These are phyloP conservation scores for Apaloderma vittatum DNA, from an alignment of 2,113 vertebrate genomes.

Conservation along the genomic window DNA sequence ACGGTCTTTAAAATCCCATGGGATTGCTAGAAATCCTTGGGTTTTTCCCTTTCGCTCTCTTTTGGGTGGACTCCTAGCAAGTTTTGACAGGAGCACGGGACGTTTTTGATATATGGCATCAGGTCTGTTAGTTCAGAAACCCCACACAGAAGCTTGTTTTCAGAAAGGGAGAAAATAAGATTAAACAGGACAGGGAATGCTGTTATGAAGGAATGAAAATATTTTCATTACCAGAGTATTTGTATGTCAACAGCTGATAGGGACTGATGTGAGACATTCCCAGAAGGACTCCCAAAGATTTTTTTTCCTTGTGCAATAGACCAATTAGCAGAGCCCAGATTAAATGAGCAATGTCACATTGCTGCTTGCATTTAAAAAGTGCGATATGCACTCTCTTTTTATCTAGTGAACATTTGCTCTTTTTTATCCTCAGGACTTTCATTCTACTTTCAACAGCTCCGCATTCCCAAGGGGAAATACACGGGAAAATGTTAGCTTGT, in stretches of 20 bases:
- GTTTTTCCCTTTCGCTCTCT: not conserved
- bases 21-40: slow-evolving; percentile 15
- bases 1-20: not conserved
- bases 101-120: slow-evolving; percentile 2
- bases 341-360: slow-evolving; percentile 55
- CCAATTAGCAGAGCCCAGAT: slow-evolving; percentile 61
- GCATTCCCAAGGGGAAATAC: not conserved
- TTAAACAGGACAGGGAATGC: slow-evolving; percentile 84
- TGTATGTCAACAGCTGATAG: slow-evolving; percentile 91
- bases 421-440: slow-evolving; percentile 1
- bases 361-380: slow-evolving; percentile 24
- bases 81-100: not conserved
- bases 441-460: not conserved
- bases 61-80: slow-evolving; percentile 11
- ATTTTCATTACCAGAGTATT: slow-evolving; percentile 90
- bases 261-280: slow-evolving; percentile 78
- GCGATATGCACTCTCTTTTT: slow-evolving; percentile 14
- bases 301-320: slow-evolving; percentile 31
- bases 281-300: slow-evolving; percentile 78
- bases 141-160: slow-evolving; percentile 90
- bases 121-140: slow-evolving; percentile 32
- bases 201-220: slow-evolving; percentile 90
- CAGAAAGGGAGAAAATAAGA: slow-evolving; percentile 80
- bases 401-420: slow-evolving; percentile 30
- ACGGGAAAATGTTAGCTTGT: not conserved